Conservation (phyloP, 2,888 invertebrate species). For the Conops quadrifasciatus region DNA sequence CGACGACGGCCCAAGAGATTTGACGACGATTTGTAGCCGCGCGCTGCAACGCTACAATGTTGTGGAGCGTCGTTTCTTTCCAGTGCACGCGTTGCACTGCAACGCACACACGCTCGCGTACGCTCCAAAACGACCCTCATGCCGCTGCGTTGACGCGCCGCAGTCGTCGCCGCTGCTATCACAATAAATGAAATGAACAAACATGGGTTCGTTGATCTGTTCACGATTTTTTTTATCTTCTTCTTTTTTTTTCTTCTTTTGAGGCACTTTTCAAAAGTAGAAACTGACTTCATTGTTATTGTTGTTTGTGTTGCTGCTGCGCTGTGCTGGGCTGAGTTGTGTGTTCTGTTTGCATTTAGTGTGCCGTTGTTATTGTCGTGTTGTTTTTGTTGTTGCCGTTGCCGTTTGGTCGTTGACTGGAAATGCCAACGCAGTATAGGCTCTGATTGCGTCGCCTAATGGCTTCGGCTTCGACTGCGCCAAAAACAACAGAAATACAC, state of each 20-base stretch:
- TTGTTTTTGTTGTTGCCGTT: slow-evolving; percentile 37
- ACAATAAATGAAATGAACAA: slow-evolving; percentile 37
- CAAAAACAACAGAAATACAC: not conserved
- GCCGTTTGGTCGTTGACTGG: slow-evolving; percentile 50
- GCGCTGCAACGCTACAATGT: not conserved
- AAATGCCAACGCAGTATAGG: slow-evolving; percentile 29
- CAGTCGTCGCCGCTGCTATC: slow-evolving; percentile 38
- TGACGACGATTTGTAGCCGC: slow-evolving; percentile 4
- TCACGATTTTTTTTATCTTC: slow-evolving; percentile 51
- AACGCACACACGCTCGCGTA: too few relatives aligned
- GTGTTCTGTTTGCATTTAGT: slow-evolving; percentile 21
- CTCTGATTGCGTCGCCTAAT: not conserved
- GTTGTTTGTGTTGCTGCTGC: slow-evolving; percentile 36
- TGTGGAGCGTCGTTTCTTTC: slow-evolving; percentile 17
- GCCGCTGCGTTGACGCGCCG: slow-evolving; percentile 10
- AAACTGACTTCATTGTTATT: slow-evolving; percentile 27
- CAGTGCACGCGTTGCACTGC: slow-evolving; percentile 36
- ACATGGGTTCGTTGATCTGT: slow-evolving; percentile 62
- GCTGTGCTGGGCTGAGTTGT: slow-evolving; percentile 33
- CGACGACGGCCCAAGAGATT: not conserved
- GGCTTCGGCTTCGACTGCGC: slow-evolving; percentile 18
- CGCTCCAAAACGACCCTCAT: too few relatives aligned
- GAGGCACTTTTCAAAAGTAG: slow-evolving; percentile 37
- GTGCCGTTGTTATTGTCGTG: slow-evolving; percentile 36
- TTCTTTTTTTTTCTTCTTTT: slow-evolving; percentile 34